Evolutionary conservation across 2,888 invertebrate genomes (phyloP).

Genomic region (Brachyopa scutellaris): DNA sequence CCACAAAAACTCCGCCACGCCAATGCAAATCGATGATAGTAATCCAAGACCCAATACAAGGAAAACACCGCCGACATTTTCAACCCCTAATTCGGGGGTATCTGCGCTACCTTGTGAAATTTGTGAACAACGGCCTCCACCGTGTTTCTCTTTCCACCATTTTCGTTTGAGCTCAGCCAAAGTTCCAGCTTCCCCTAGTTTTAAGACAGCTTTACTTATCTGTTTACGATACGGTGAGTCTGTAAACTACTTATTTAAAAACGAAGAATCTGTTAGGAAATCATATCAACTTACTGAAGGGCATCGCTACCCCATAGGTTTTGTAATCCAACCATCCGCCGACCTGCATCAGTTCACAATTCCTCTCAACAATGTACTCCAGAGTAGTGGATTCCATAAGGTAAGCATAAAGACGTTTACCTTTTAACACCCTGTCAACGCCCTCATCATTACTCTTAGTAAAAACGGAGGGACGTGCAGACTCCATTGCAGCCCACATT

Average conservation of each 20-base stretch:
- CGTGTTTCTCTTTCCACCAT: constrained; percentile 93
- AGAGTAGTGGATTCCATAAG: constrained; percentile 98
- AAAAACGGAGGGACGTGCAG: constrained; percentile 91
- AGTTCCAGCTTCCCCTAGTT: constrained; percentile 93
- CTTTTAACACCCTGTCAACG: constrained; percentile 90
- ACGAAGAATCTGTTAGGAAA: not conserved
- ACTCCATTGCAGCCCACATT: constrained; percentile 97
- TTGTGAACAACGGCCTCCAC: constrained; percentile 78
- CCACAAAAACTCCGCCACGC: constrained; percentile 92
- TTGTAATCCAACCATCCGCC: constrained; percentile 93
- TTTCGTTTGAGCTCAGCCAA: constrained; percentile 91
- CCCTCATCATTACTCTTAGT: constrained; percentile 92
- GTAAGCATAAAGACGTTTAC: constrained; percentile 93
- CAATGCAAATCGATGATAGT: constrained; percentile 87
- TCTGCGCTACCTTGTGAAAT: constrained; percentile 75
- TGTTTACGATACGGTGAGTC: constrained; percentile 90
- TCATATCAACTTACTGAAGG: constrained; percentile 87
- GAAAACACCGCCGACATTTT: constrained; percentile 95
- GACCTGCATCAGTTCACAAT: constrained; percentile 92
- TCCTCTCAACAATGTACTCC: constrained; percentile 93
- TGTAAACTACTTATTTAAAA: constrained; percentile 76
- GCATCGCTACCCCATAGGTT: constrained; percentile 97
- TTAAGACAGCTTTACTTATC: constrained; percentile 93
- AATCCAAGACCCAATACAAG: constrained; percentile 91
- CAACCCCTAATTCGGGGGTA: constrained; percentile 80